A percentile compares a stretch with the other conserved stretches of the same genome.
These are phyloP conservation scores for Speoplatyrhinus poulsoni DNA, from an alignment of 2,113 vertebrate species.

Conservation along the genomic window DNA sequence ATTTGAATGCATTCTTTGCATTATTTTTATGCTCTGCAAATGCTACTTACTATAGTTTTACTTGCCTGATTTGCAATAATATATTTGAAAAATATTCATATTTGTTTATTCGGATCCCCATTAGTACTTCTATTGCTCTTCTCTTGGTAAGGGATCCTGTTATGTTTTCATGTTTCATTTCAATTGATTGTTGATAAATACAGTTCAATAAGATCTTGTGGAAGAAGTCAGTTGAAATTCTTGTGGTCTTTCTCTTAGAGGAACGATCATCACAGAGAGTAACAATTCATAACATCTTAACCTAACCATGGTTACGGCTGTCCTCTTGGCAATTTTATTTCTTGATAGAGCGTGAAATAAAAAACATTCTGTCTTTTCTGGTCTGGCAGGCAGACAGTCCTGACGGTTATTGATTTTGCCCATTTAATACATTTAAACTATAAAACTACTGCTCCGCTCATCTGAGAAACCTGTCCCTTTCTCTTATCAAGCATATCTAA, in stretches of 20 bases:
- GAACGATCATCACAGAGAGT: slow-evolving; percentile 6
- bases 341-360: slow-evolving; percentile 62
- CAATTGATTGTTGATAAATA: background rate
- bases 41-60: too few species aligned
- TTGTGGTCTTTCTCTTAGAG: background rate
- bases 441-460: slow-evolving; percentile 30
- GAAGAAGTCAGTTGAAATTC: background rate
- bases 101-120: too few species aligned
- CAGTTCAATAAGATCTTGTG: background rate
- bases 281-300: slow-evolving; percentile 35
- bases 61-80: too few species aligned
- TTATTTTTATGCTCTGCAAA: too few species aligned
- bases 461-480: slow-evolving; percentile 32
- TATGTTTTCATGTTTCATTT: too few species aligned
- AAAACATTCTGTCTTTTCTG: slow-evolving; percentile 40
- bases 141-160: too few species aligned
- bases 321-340: slow-evolving; percentile 56
- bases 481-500: slow-evolving; percentile 44
- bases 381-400: slow-evolving; percentile 33
- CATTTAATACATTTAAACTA: slow-evolving; percentile 53
- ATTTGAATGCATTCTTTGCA: too few species aligned
- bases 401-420: slow-evolving; percentile 60
- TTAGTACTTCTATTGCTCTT: too few species aligned
- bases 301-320: slow-evolving; percentile 44
- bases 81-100: too few species aligned